A percentile compares a stretch with the other conserved stretches of the same genome.
phyloP scores from a whole-genome alignment of 2,113 vertebrate species.

The Corvus hawaiiensis region DNA sequence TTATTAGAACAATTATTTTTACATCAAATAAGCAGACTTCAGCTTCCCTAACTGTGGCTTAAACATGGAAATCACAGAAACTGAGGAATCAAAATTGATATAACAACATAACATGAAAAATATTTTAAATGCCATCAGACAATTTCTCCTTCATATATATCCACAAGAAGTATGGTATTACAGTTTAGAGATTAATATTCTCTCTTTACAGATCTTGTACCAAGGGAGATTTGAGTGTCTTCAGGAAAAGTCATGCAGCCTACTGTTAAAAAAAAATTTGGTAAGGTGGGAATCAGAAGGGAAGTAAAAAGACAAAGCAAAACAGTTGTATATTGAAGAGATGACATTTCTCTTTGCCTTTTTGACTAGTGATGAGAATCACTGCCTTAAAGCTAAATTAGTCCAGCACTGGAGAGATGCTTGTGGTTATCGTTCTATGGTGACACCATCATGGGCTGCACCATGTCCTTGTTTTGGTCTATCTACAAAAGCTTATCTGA shows the following conservation, averaged over 20 bases:
- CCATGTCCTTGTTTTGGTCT: background rate
- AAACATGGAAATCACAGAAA: background rate
- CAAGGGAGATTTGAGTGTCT: background rate
- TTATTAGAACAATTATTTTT: background rate
- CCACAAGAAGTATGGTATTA: background rate
- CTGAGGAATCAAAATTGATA: background rate
- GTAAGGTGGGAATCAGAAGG: background rate
- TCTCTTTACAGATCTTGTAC: background rate
- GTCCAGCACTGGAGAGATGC: background rate
- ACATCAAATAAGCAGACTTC: background rate
- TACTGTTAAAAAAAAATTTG: background rate
- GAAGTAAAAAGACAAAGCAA: background rate
- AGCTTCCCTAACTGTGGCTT: background rate
- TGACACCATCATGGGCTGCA: background rate
- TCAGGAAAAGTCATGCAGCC: background rate
- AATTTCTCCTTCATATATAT: background rate
- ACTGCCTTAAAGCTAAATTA: background rate
- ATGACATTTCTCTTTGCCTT: background rate
- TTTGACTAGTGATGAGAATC: background rate
- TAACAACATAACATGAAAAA: background rate
- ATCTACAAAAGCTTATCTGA: background rate
- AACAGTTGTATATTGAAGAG: background rate
- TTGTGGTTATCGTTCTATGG: background rate
- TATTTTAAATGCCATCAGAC: background rate
- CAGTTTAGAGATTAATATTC: background rate